A percentile compares a stretch with the other conserved stretches of the same genome.
Conservation (phyloP, 2,113 vertebrate species). For the Phocoena sinus region DNA sequence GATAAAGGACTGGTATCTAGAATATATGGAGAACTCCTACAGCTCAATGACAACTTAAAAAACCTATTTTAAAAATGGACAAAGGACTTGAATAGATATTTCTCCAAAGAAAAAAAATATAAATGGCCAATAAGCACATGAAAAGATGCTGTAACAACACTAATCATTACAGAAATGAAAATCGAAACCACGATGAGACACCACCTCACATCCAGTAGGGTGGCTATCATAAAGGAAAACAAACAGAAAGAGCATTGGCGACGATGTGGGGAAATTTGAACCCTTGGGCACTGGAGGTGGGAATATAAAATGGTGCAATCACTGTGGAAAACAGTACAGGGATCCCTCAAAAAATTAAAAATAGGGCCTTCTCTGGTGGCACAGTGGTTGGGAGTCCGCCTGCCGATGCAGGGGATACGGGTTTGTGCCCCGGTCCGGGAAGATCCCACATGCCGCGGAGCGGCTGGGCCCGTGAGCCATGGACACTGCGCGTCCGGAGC, state of each 20-base stretch:
- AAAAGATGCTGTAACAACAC: not conserved
- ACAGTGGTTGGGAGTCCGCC: too few species aligned
- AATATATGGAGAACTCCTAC: not conserved
- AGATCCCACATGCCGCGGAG: too few species aligned
- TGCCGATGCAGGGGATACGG: too few species aligned
- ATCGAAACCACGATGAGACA: not conserved
- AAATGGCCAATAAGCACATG: not conserved
- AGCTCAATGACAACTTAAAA: not conserved
- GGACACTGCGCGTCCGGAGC: too few species aligned
- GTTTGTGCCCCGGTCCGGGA: too few species aligned
- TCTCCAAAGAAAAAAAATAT: not conserved
- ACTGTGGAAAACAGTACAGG: not conserved
- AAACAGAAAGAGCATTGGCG: not conserved
- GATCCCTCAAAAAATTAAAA: not conserved
- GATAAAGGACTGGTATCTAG: not conserved
- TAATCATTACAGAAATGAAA: not conserved
- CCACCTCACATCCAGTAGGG: fast-evolving
- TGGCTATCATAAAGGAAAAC: not conserved
- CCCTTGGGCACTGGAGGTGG: not conserved
- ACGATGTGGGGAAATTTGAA: not conserved
- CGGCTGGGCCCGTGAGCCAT: too few species aligned
- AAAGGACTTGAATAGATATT: not conserved
- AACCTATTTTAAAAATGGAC: not conserved
- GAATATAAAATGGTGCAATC: not conserved
- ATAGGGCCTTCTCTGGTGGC: too few species aligned